phyloP scores from a whole-genome alignment of 37 sponge, comb jelly and placozoan species.

The Spongilla lacustris region DNA sequence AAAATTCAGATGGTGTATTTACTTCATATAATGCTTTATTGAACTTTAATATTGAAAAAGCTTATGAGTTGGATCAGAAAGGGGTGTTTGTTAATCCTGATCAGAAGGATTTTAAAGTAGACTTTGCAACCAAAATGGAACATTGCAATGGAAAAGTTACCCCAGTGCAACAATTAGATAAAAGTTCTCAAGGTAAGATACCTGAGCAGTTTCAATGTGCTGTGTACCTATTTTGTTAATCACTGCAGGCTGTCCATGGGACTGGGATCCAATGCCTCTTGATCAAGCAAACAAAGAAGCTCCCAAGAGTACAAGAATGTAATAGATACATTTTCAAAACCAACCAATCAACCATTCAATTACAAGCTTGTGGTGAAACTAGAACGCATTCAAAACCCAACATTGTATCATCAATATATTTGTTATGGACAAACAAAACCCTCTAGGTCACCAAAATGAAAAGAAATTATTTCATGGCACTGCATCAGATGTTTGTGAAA shows the following conservation, averaged over 20 bases:
- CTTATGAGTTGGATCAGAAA: not conserved
- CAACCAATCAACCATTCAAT: conserved; percentile 2
- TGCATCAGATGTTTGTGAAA: not conserved
- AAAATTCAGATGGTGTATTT: conserved; percentile 7
- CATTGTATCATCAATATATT: conserved; percentile 49
- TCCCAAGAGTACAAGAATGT: conserved; percentile 41
- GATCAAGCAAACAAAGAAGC: conserved; percentile 37
- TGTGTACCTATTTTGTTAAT: no score
- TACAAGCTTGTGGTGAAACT: conserved; percentile 32
- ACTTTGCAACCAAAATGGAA: not conserved
- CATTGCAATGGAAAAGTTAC: not conserved
- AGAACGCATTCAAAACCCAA: conserved; percentile 71
- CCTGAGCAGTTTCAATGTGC: no score
- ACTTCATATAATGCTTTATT: conserved; percentile 16
- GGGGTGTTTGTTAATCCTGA: not conserved
- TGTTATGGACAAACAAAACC: conserved; percentile 48
- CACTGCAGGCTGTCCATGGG: not conserved
- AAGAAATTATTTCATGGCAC: conserved; percentile 26
- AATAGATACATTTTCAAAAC: conserved; percentile 20
- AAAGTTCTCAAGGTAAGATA: not conserved
- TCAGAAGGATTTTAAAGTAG: not conserved
- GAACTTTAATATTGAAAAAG: conserved; percentile 55
- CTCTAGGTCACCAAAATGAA: conserved; percentile 34
- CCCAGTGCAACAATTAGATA: not conserved
- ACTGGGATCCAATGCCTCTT: conserved; percentile 57